Conservation (phyloP, 2,797 vertebrate species). For the Lutjanus campechanus region DNA sequence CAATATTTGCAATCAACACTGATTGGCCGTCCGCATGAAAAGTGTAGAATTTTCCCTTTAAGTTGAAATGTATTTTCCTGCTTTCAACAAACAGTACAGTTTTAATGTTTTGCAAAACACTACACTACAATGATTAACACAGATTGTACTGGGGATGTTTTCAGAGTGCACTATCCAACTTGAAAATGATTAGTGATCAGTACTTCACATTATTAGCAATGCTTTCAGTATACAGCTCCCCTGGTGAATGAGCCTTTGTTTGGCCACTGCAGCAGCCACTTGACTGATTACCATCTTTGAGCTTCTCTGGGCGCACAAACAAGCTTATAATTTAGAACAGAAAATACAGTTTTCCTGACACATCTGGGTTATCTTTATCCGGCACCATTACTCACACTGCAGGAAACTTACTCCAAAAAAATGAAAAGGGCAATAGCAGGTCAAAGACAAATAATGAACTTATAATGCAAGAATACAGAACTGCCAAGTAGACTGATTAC, state of each 20-base stretch:
- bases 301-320: constrained; percentile 11
- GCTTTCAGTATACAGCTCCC: constrained; percentile 11
- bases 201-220: not conserved
- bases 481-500: not conserved
- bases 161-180: not conserved
- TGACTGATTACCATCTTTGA: constrained; percentile 19
- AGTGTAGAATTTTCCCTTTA: too few species aligned
- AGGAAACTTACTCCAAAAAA: constrained; percentile 9
- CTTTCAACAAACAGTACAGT: not conserved
- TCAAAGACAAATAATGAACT: constrained; percentile 38
- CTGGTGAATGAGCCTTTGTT: constrained; percentile 16
- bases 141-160: not conserved
- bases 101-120: not conserved
- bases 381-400: constrained; percentile 16
- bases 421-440: constrained; percentile 26
- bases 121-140: not conserved
- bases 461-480: constrained; percentile 32
- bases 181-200: not conserved
- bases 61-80: not conserved
- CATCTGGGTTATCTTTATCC: constrained; percentile 22
- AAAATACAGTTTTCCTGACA: not conserved
- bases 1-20: too few species aligned
- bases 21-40: too few species aligned
- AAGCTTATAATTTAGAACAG: constrained; percentile 9
- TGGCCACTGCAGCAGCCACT: not conserved